Conservation (phyloP, 2,888 invertebrate genomes). For the Graphium colonna region DNA sequence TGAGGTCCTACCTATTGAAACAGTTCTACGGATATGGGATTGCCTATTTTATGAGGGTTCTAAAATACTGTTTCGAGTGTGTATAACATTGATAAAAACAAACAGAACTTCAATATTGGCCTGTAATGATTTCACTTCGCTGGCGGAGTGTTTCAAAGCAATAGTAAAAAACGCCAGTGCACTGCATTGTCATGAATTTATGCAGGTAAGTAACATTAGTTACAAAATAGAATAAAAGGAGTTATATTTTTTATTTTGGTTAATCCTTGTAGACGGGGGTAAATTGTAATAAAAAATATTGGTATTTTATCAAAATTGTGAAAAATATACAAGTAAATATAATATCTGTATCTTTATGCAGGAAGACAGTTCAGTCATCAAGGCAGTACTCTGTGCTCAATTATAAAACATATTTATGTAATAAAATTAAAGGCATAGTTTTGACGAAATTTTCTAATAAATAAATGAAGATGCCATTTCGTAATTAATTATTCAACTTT, state of each 20-base stretch:
- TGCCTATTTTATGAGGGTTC: slow-evolving; percentile 96
- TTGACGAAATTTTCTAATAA: no score
- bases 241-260: not conserved
- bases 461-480: no score
- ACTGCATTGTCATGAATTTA: slow-evolving; percentile 92
- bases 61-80: slow-evolving; percentile 94
- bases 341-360: no score
- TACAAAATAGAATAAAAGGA: not conserved
- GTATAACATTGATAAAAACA: slow-evolving; percentile 88
- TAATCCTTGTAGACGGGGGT: no score
- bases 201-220: slow-evolving; percentile 88
- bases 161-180: slow-evolving; percentile 89
- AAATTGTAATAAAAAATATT: no score
- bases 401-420: no score
- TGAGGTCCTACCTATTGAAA: slow-evolving; percentile 96
- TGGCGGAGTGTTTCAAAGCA: slow-evolving; percentile 90
- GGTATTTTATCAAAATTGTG: no score
- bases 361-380: no score
- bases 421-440: no score
- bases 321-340: no score
- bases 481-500: no score
- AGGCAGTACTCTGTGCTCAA: no score
- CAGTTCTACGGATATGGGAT: slow-evolving; percentile 97
- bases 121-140: slow-evolving; percentile 89
- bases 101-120: slow-evolving; percentile 86